Evolutionary conservation across 1,140 invertebrate genomes (phyloP).

Genomic region (Neelides sp.): DNA sequence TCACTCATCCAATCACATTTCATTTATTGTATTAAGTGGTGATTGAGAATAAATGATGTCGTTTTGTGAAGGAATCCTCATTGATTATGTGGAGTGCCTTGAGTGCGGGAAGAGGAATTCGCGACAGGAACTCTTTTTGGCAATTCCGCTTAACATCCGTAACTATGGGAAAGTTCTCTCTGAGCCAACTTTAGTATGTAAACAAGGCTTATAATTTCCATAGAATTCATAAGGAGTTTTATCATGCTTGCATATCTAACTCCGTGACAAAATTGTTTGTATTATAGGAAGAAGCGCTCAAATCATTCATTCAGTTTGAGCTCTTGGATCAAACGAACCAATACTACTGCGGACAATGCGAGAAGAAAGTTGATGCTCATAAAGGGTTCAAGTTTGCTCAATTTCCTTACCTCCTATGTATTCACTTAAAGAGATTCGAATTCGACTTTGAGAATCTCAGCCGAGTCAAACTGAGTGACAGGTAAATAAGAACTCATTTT

Average conservation of each 20-base stretch:
- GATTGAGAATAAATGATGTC: conserved; percentile 16
- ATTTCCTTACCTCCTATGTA: conserved; percentile 75
- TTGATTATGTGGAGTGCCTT: conserved; percentile 82
- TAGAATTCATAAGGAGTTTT: neutral
- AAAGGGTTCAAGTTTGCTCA: conserved; percentile 79
- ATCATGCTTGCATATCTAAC: neutral
- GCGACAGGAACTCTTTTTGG: conserved; percentile 69
- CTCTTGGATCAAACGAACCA: conserved; percentile 74
- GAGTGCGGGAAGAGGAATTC: conserved; percentile 75
- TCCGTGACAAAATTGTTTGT: conserved; percentile 4
- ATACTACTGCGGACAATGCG: conserved; percentile 78
- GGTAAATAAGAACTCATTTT: conserved; percentile 39
- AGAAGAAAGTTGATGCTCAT: conserved; percentile 79
- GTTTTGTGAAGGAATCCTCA: conserved; percentile 59
- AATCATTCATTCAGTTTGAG: conserved; percentile 75
- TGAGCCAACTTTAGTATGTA: conserved; percentile 63
- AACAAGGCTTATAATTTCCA: neutral
- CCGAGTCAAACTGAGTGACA: conserved; percentile 81
- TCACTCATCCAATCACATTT: neutral
- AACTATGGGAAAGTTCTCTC: conserved; percentile 66
- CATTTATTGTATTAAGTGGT: neutral
- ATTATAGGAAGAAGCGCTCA: conserved; percentile 63
- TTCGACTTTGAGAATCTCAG: conserved; percentile 78
- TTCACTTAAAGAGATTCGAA: conserved; percentile 85
- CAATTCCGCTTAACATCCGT: conserved; percentile 75